A percentile compares a stretch with the other conserved stretches of the same genome.
Evolutionary conservation across 2,797 vertebrate species (phyloP).

Genomic region (Craterocephalus amniculus): DNA sequence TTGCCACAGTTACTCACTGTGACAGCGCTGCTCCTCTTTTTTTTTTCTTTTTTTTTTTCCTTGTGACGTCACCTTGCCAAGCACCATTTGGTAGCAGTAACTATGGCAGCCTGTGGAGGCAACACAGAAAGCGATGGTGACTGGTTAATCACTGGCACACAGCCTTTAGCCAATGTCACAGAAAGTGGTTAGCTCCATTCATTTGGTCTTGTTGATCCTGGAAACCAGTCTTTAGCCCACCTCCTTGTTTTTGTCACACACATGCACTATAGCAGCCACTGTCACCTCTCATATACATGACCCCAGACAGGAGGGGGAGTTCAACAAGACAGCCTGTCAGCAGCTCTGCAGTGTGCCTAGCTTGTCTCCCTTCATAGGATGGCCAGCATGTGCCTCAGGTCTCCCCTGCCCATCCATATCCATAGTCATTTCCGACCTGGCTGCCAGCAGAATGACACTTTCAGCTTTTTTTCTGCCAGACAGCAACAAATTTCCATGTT

Average conservation of each 20-base stretch:
- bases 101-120: conserved; percentile 28
- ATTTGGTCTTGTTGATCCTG: conserved; percentile 58
- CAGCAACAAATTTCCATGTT: conserved; percentile 54
- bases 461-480: conserved; percentile 42
- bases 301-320: conserved; percentile 57
- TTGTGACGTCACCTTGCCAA: conserved; percentile 54
- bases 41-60: conserved; percentile 26
- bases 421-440: conserved; percentile 61
- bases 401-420: conserved; percentile 61
- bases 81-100: conserved; percentile 36
- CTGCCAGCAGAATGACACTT: conserved; percentile 55
- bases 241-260: conserved; percentile 28
- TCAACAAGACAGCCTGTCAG: conserved; percentile 67
- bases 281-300: conserved; percentile 68
- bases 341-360: conserved; percentile 51
- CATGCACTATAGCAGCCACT: conserved; percentile 34
- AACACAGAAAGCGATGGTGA: conserved; percentile 32
- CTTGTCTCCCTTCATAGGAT: conserved; percentile 58
- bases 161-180: conserved; percentile 44
- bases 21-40: conserved; percentile 39
- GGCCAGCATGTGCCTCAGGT: conserved; percentile 72
- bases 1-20: conserved; percentile 58
- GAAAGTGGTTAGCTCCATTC: conserved; percentile 56
- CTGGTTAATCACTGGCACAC: conserved; percentile 54
- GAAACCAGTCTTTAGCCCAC: conserved; percentile 64